Percentiles rank a stretch among this genome's conserved stretches.
phyloP scores from a whole-genome alignment of 1,140 invertebrate species.

The Lanistes nyassanus region DNA sequence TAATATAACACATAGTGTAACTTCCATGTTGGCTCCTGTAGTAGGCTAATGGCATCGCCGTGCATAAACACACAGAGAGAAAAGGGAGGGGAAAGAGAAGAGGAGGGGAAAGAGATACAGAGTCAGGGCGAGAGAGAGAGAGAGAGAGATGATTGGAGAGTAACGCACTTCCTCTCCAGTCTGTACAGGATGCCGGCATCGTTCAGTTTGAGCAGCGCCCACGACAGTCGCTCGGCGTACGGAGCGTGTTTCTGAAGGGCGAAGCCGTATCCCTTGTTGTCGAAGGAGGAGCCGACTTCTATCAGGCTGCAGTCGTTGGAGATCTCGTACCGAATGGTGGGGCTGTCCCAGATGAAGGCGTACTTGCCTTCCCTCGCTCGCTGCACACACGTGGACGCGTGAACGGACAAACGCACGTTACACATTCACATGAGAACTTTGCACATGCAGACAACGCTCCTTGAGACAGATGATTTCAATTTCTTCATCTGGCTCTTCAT shows the following conservation, averaged over 20 bases:
- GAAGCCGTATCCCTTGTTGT: slow-evolving; percentile 61
- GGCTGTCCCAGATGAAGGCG: slow-evolving; percentile 64
- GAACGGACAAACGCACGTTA: background rate
- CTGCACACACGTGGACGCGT: background rate
- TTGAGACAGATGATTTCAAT: too few species aligned
- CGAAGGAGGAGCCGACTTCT: slow-evolving; percentile 60
- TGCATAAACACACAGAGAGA: background rate
- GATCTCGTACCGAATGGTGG: slow-evolving; percentile 54
- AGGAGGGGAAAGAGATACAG: background rate
- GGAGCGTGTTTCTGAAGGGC: slow-evolving; percentile 75
- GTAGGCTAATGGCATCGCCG: background rate
- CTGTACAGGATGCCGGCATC: slow-evolving; percentile 92
- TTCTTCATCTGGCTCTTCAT: too few species aligned
- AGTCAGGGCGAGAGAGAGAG: background rate
- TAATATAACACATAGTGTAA: background rate
- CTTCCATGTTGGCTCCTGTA: background rate
- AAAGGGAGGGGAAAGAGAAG: background rate
- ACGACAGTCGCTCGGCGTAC: slow-evolving; percentile 92
- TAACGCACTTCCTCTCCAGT: slow-evolving; percentile 69
- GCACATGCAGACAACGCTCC: too few species aligned
- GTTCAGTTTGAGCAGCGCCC: slow-evolving; percentile 92
- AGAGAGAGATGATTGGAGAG: background rate
- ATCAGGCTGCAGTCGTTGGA: slow-evolving; percentile 58
- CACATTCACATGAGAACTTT: background rate
- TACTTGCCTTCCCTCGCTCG: slow-evolving; percentile 58